Evolutionary conservation across 2,113 vertebrate species (phyloP), one percentile per base, ranked within the genome.

Genomic region (Laticauda colubrina): DNA sequence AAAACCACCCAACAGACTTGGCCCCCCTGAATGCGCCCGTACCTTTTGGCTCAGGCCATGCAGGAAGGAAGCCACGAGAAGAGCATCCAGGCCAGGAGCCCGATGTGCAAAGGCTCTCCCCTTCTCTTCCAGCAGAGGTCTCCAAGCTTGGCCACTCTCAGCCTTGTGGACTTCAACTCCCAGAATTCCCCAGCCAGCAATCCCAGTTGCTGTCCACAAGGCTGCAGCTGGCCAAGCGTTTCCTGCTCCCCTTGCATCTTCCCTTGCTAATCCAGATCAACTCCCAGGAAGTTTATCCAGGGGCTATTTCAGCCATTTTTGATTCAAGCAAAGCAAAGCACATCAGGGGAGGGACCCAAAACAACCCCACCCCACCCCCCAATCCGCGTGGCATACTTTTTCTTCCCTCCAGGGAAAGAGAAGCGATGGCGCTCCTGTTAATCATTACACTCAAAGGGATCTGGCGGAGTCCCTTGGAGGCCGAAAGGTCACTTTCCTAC

Each of bases 401-500:
- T 1, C 34, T 43, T 1, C 34, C 34, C 43, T 61, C 23, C 53
- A 61, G 90, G 75, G 89, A 48, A 85, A 23, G n/a, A 75, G 81
- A n/a, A 34, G 15, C 93, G 91, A 91, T 92, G 5, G 48, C 12
- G 21, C 2, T 29, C 48, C 85, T n/a, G 95, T 96, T 96, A 96
- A 97, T 96, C 53, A 96, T 95, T 92, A 93, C 81, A 93, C 91
- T 94, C 69, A 90, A 95, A 93, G 93, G 94, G 53, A 75, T 91
- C 96, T 43, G 29, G 55, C 43, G 1, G 0, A 51, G 61, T 69
- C 61, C 92, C 85, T 3, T 53, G 43, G 3, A 90, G 20, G 97
- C 91, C 69, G 94, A 95, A 97, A 97, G 96, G 96, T 97, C 96
- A 94, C 90, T 87, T n/a, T 94, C 94, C 95, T 59, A 97, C 93